Evolutionary conservation across 2,888 invertebrate genomes (phyloP), one percentile per base, ranked within the genome.

Genomic region (Drosophila nigritarsus): DNA sequence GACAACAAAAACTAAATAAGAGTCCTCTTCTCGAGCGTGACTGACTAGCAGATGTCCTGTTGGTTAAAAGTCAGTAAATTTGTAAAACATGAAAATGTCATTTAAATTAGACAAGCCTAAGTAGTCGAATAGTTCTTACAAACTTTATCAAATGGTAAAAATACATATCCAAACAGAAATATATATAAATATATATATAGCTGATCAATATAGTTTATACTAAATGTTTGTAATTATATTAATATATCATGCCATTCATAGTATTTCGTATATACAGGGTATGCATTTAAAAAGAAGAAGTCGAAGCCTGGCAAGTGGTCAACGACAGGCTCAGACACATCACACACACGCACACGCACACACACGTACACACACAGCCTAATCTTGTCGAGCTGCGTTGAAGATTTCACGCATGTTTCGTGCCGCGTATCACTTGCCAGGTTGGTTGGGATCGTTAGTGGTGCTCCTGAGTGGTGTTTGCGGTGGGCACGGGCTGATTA

Each of bases 401-500:
- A 63, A 89, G 90, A 90, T 87, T 87, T 87, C 88, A 87, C 90
- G 87, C 90, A 90, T 87, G 86, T 89, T 87, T 90, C 80, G 90
- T 80, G 82, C 80, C 84, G 86, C 86, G 83, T 87, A 87, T 90
- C 87, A 90, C 83, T 90, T 90, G 90, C 82, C 65, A 59, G 50
- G 49, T 53, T 56, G 29, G 42, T 42, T 51, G 53, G 53, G 60
- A 70, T 70, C 60, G 64, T 75, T 69, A 64, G 76, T 75, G 59
- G 29, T 53, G 40, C 24, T 40, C 40, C 45, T 38, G 27, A 27
- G 50, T 42, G 61, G 15, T 36, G 40, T 8, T 45, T 24, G 49
- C 9, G 51, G 62, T 68, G 65, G 53, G 58, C 63, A 59, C 34
- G 68, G 72, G 73, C 78, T 91, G 81, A 78, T 90, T 91, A 90